Evolutionary conservation across 1,140 invertebrate genomes (phyloP).

Genomic region (Papilio polytes): DNA sequence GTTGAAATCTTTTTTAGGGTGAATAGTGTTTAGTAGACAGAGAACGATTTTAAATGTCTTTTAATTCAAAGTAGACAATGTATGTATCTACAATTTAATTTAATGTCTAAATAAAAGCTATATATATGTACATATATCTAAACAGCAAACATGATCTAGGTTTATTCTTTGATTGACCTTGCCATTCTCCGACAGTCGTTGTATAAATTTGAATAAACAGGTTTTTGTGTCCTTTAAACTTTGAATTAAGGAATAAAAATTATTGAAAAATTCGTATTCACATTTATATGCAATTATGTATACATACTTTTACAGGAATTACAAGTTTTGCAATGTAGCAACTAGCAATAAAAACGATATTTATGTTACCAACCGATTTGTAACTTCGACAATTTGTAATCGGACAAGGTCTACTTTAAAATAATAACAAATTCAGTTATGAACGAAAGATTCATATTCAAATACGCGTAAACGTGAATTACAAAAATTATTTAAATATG

Average conservation of each 20-base stretch:
- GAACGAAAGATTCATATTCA: no score
- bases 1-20: constrained; percentile 30
- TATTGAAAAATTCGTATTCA: neutral
- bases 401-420: no score
- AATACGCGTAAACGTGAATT: no score
- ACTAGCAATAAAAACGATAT: neutral
- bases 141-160: constrained; percentile 36
- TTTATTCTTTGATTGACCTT: constrained; percentile 39
- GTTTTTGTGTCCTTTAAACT: constrained; percentile 28
- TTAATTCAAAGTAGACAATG: neutral
- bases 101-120: constrained; percentile 21
- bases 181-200: constrained; percentile 35
- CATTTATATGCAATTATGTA: neutral
- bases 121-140: constrained; percentile 27
- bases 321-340: neutral
- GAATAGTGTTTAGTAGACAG: neutral
- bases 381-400: neutral
- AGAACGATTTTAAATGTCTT: neutral
- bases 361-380: neutral
- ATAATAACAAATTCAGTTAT: no score
- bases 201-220: constrained; percentile 39
- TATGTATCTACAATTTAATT: neutral
- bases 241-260: constrained; percentile 20
- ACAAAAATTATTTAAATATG: no score
- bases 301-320: neutral